Evolutionary conservation across 2,113 vertebrate genomes (phyloP), one percentile per base, ranked within the genome.

Genomic region (Phalacrocorax carbo): DNA sequence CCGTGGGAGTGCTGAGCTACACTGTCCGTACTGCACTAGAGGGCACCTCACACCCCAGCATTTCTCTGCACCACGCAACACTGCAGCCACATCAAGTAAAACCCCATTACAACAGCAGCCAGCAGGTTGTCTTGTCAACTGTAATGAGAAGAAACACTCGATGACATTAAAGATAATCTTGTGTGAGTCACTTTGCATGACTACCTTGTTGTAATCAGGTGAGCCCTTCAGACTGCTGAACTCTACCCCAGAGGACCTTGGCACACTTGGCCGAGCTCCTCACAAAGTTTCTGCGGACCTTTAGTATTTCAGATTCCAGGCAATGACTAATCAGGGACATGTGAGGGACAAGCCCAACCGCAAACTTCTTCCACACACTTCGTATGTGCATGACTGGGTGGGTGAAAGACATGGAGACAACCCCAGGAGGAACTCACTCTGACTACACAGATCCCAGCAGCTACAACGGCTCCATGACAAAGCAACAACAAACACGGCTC

Each of bases 91-190:
- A 38, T 75, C 34, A 70, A 92, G 60, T 32, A 88, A 94, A 93
- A 84, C 66, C 36, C 49, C 3, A 2, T 82, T 89, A 93, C 75
- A 83, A 46, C 73, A 92, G 79, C 77, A 86, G 92, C 70, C 38
- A 95, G 80, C 27, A 81, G 78, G 81, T 66, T 95, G 94, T 86
- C 54, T 93, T 81, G 83, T 81, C 93, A 92, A 75, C 51, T 27
- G 11, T 64, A 73, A 90, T 5, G 65, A 42, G 92, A 94, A 97
- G 40, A 76, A 94, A 82, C 80, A 71, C 79, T 85, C 3, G 6
- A 71, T 51, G 85, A 97, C 96, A 97, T 95, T 94, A 72, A 95
- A 98, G 93, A 88, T 90, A 84, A 97, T 62, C 75, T 88, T 0
- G 0, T 40, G 69, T 95, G 96, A 98, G 94, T 98, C 97, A 97